Evolutionary conservation across 2,888 invertebrate species (phyloP).

Genomic region (Laspeyria flexula): DNA sequence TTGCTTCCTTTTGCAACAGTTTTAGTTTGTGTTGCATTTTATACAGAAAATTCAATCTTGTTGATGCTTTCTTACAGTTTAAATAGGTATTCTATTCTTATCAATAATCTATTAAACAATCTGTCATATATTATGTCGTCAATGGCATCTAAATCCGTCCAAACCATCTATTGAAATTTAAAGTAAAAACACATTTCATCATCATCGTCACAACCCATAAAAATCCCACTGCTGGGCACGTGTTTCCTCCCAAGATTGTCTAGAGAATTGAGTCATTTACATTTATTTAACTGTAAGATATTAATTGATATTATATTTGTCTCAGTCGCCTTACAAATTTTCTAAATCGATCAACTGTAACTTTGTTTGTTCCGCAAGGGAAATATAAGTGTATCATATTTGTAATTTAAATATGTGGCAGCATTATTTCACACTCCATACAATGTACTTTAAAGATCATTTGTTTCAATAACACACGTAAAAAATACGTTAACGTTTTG

Average conservation of each 20-base stretch:
- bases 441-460: not conserved
- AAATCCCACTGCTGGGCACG: no score
- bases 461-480: not conserved
- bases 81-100: not conserved
- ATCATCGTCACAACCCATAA: no score
- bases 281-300: no score
- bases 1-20: conserved; percentile 50
- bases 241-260: no score
- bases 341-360: not conserved
- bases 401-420: not conserved
- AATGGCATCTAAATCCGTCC: no score
- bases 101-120: not conserved
- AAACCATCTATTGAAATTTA: no score
- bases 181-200: no score
- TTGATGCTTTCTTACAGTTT: not conserved
- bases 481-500: not conserved
- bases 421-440: no score
- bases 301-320: no score
- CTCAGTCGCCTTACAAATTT: not conserved
- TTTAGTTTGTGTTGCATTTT: conserved; percentile 43
- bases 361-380: not conserved
- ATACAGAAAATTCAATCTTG: conserved; percentile 9
- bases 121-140: no score
- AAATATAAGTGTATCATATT: not conserved
- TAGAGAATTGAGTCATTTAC: no score